A percentile compares a stretch with the other conserved stretches of the same genome.
Evolutionary conservation across 2,888 invertebrate genomes (phyloP).

Genomic region (Sipha maydis): DNA sequence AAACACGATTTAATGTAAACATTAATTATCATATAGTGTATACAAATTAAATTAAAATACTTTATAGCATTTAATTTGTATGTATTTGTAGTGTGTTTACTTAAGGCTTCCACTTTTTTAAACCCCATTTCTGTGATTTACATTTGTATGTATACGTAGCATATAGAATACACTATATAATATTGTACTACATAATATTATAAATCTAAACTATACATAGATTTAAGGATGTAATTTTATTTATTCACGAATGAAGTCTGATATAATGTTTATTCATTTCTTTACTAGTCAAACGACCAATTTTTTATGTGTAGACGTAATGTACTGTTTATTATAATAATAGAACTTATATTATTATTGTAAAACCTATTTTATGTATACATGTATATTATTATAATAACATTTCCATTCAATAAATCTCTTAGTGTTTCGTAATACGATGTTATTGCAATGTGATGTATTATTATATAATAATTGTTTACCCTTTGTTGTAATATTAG

Average conservation of each 20-base stretch:
- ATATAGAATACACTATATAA: conserved; percentile 1
- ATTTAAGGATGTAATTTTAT: conserved; percentile 27
- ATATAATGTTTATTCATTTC: conserved; percentile 45
- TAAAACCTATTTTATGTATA: conserved; percentile 38
- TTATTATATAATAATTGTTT: too few species aligned
- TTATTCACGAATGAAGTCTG: conserved; percentile 59
- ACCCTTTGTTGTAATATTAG: neutral
- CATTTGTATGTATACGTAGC: conserved; percentile 41
- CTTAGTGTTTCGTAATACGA: conserved; percentile 25
- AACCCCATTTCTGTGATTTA: conserved; percentile 58
- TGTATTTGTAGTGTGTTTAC: conserved; percentile 29
- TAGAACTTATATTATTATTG: conserved; percentile 32
- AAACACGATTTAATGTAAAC: neutral
- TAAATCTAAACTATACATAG: conserved; percentile 11
- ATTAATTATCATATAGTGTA: neutral
- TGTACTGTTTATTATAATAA: neutral
- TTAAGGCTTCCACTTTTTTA: conserved; percentile 54
- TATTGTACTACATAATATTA: conserved; percentile 7
- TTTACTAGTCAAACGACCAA: conserved; percentile 56
- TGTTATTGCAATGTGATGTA: neutral
- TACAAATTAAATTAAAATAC: neutral
- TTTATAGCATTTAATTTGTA: neutral
- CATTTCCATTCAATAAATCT: conserved; percentile 40
- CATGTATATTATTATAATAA: neutral
- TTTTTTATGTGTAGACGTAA: conserved; percentile 16